Base-by-base conservation (phyloP, 2,888 invertebrate genomes). In the Orthonevra nobilis region DNA sequence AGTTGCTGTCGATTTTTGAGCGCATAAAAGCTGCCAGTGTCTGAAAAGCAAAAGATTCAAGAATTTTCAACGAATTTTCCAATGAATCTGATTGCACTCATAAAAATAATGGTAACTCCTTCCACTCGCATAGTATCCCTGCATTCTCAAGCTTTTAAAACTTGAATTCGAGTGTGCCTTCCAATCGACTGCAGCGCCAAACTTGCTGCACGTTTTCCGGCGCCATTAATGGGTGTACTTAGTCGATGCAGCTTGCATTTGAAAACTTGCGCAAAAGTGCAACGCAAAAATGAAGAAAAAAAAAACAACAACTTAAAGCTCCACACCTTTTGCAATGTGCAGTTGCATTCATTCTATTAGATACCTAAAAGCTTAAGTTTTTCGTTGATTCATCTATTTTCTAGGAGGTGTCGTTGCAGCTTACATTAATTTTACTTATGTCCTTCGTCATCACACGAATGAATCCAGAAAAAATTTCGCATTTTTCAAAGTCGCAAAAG, bases 331-430 rank as follows among this genome's bases (percentile, higher is more conserved):
- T 40, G 17, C 54, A 19, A n/a, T 30, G 48, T 48, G 60, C 61
- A 61, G 66, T n/a, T 61, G 60, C 60, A 44, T 68, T 58, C 72
- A 72, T n/a, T n/a, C n/a, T n/a, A n/a, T 61, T 66, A 64, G 54
- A 75, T 46, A n/a, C n/a, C n/a, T n/a, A 61, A 79, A 64, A 79
- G 73, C 73, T 73, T 48, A 9, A 32, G n/a, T 10, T 3, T 32
- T n/a, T 42, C 7, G 12, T 46, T 38, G n/a, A n/a, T 72, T 32
- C 34, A 23, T 50, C 79, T 77, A 77, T 58, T 72, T 73, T 61
- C 79, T 72, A 66, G 72, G 12, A 73, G 72, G 79, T 72, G 79
- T 79, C 72, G 72, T 73, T 60, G 44, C 23, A 46, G 30, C 36
- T n/a, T n/a, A n/a, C n/a, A n/a, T n/a, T n/a, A n/a, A n/a, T n/a